A percentile compares a stretch with the other conserved stretches of the same genome.
Conservation (phyloP, 1,140 invertebrate genomes). For the Orius laevigatus region DNA sequence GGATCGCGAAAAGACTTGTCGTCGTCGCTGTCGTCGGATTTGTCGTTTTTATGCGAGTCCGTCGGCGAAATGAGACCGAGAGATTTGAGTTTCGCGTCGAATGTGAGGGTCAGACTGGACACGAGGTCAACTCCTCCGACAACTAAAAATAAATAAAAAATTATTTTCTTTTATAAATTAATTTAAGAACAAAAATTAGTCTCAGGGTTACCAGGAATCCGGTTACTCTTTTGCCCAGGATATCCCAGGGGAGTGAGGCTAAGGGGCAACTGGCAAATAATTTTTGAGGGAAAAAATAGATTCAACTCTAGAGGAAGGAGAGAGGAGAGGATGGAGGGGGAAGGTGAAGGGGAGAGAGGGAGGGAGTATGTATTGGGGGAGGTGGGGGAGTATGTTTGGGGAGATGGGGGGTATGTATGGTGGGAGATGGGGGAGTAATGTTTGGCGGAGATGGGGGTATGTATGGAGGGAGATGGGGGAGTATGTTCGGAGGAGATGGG, state of each 20-base stretch:
- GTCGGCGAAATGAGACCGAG: slow-evolving; percentile 22
- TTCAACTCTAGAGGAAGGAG: background rate
- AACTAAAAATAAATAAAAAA: no score
- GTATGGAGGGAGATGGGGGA: no score
- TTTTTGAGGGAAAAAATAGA: background rate
- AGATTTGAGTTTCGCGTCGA: slow-evolving; percentile 54
- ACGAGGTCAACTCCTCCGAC: slow-evolving; percentile 32
- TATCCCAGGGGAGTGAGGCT: background rate
- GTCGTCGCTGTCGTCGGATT: background rate
- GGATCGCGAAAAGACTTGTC: slow-evolving; percentile 12
- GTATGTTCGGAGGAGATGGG: no score
- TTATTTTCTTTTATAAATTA: no score
- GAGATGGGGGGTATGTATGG: no score
- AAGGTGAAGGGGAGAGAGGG: no score
- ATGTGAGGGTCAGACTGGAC: slow-evolving; percentile 50
- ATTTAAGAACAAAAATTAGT: no score
- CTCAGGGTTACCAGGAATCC: no score
- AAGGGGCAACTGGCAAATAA: background rate
- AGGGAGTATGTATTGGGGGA: background rate
- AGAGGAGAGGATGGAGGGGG: no score
- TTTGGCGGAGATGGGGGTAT: no score
- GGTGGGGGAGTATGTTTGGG: no score
- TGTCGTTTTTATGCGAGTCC: background rate
- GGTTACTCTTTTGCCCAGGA: background rate
- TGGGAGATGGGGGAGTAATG: no score